phyloP scores from a whole-genome alignment of 2,888 invertebrate genomes.

The Sericinus montela region DNA sequence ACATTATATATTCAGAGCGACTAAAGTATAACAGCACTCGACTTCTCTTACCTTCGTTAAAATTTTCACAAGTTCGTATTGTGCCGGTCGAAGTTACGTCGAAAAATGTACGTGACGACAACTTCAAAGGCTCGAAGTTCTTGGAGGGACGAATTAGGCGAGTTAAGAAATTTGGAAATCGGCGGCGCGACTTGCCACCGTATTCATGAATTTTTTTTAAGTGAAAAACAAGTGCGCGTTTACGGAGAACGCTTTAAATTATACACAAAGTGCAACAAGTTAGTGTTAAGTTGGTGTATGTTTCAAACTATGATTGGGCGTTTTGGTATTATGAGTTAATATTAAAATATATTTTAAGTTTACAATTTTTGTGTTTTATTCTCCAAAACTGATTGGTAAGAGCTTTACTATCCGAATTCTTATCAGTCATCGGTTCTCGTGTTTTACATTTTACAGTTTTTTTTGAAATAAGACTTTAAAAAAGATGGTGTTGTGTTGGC shows the following conservation, averaged over 20 bases:
- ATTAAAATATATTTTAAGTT: no score
- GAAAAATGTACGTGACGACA: conserved; percentile 40
- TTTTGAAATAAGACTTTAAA: no score
- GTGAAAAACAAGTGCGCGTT: neutral
- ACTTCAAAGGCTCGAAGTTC: conserved; percentile 30
- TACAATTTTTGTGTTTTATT: no score
- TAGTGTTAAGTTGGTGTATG: neutral
- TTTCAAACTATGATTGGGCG: neutral
- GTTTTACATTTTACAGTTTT: no score
- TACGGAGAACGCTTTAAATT: neutral
- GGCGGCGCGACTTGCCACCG: conserved; percentile 10
- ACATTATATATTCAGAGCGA: conserved; percentile 2
- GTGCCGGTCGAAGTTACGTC: conserved; percentile 30
- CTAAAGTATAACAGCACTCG: neutral
- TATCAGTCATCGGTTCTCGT: no score
- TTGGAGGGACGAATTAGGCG: conserved; percentile 31
- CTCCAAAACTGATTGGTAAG: no score
- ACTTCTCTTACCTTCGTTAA: conserved; percentile 30
- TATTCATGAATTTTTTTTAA: conserved; percentile 3
- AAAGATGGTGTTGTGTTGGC: no score
- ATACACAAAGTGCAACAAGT: neutral
- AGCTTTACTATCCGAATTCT: no score
- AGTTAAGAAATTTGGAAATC: conserved; percentile 23
- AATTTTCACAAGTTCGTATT: conserved; percentile 32
- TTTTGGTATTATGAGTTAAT: neutral